Base-by-base conservation (phyloP, 2,888 invertebrate genomes). In the Oscheius sp. region DNA sequence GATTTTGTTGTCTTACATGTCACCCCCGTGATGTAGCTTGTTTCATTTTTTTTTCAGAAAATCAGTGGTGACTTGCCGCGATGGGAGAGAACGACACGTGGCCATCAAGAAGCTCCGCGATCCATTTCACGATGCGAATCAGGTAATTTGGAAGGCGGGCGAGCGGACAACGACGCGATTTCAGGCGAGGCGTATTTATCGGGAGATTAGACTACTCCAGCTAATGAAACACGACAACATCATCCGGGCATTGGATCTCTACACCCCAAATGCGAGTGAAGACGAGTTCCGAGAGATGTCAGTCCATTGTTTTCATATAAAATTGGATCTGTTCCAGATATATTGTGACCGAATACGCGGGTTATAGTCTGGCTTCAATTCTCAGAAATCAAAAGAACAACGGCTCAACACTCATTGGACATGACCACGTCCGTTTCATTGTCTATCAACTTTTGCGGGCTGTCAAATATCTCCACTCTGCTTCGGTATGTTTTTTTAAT, bases 141-240 rank as follows among this genome's bases (percentile, higher is more conserved):
- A 78, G 64, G 80, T 82, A 41, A 23, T 43, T n/a, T 35, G 21
- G 18, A 41, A 61, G 41, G 49, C 16, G 56, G 29, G 56, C 55
- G 43, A 9, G 35, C 35, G 35, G 35, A 6, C 5, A 9, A 35
- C 35, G 35, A 35, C 5, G 5, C 35, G 35, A 9, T 9, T 35
- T 46, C 73, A 82, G 78, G 98, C 98, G 16, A 97, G 98, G 90
- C 92, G 98, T 83, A 97, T 98, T 0, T 99, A 96, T 89, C 92
- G 99, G 76, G 98, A 99, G 90, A 91, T 98, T 69, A 92, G 95
- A 76, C 93, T 98, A 92, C 92, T 99, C 75, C 96, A 96, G 89
- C 96, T 98, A 89, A 98, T 99, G 96, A 93, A 95, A 89, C 98
- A 99, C 91, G 98, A 99, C 91, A 99, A 99, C 92, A 94, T 98